Conservation (phyloP, 1,140 invertebrate genomes). For the Lasaia peninsularis region DNA sequence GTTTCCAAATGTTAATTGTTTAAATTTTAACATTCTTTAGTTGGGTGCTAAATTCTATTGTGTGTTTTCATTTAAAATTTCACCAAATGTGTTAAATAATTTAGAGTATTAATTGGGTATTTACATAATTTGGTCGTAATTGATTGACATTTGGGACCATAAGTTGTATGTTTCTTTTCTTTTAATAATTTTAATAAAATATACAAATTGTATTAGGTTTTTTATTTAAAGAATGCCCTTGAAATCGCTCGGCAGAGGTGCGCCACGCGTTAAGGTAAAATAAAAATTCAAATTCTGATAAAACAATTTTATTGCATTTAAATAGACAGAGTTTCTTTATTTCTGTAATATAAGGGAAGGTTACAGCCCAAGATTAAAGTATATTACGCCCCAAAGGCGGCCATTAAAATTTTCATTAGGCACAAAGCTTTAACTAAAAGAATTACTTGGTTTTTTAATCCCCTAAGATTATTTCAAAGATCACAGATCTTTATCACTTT, state of each 20-base stretch:
- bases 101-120: background rate
- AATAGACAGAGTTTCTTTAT: no score
- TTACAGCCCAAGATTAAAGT: no score
- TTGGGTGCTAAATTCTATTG: background rate
- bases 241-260: constrained; percentile 18
- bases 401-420: no score
- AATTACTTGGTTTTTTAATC: no score
- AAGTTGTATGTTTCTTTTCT: constrained; percentile 28
- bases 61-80: constrained; percentile 13
- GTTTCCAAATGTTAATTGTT: constrained; percentile 1
- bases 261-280: no score
- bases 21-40: background rate
- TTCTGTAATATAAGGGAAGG: no score
- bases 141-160: constrained; percentile 32
- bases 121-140: constrained; percentile 30
- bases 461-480: no score
- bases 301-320: no score
- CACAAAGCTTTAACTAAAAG: no score
- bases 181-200: constrained; percentile 16
- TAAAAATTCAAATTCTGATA: background rate
- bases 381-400: no score
- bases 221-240: no score
- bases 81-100: background rate
- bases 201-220: constrained; percentile 3
- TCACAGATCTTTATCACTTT: no score